Evolutionary conservation across 1,140 invertebrate genomes (phyloP), one percentile per base, ranked within the genome.

Genomic region (Coenobita brevimanus): DNA sequence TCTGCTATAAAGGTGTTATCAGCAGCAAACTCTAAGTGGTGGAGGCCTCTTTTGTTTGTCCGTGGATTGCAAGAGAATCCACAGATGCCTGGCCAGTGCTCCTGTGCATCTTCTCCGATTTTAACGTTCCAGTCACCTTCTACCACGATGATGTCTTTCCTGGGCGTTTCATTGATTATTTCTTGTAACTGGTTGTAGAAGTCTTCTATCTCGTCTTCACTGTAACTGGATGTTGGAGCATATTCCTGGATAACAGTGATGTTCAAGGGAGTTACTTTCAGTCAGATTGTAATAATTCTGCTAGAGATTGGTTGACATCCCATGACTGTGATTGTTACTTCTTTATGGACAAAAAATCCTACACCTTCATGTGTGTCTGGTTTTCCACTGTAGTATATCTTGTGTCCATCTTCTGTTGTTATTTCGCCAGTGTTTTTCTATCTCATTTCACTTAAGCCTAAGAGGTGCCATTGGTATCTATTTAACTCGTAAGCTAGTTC

Each of bases 111-210:
- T 67, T 67, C 62, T 67, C 17, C 46, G 46, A 67, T n/a, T n/a
- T 67, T 67, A 67, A 8, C 62, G 30, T 67, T 67, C 62, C 62
- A 67, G 62, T 67, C 62, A 67, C 21, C 62, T 33, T 67, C 6
- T 67, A 67, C 62, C 62, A 67, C 62, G 4, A 67, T 10, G 6
- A 67, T 50, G n/a, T 67, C 62, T 33, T 67, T 67, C 30, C n/a
- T 67, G 6, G 21, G 62, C n/a, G 30, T 33, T 67, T 33, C 62
- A 24, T 67, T n/a, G 6, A 67, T 67, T 6, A 67, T n/a, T 67
- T 67, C 62, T 67, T 67, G 30, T 24, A 67, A 6, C n/a, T 67
- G 62, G n/a, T n/a, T 67, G 62, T 67, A 67, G 62, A 67, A 67
- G 62, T 67, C 62, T 67, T 6, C 6, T 10, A 67, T 67, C 6